Base-by-base conservation (phyloP, 2,797 vertebrate genomes). In the Rhinatrema bivittatum region DNA sequence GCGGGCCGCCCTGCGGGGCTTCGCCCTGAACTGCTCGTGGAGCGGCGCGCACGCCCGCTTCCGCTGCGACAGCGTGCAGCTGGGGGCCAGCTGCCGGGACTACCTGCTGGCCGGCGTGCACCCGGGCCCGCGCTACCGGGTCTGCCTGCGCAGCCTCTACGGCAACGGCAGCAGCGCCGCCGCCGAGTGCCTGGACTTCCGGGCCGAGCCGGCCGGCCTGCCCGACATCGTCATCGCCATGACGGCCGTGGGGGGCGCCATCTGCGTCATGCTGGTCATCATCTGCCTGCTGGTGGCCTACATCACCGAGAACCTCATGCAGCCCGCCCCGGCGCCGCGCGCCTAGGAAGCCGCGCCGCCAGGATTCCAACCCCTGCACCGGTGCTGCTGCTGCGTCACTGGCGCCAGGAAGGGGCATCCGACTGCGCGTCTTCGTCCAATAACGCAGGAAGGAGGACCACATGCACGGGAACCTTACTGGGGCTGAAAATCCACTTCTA, bases 201-300 rank as follows among this genome's bases (percentile, higher is more conserved):
- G 75, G 14, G 66, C 93, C 29, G 76, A 89, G 13, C 85, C 89
- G 1, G 82, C 86, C 5, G 89, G 91, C 68, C 91, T 94, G 93
- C 90, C 88, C 72, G 91, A 97, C 56, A 92, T 98, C 55, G 95
- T 97, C 10, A 87, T 98, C 21, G 95, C 95, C 74, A 97, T 98
- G 94, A 95, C 94, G 36, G 92, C 93, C 3, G 94, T 98, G 54
- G 95, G 95, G 36, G 95, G 94, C 29, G 89, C 93, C 51, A 97
- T 98, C 68, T 98, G 95, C 48, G 92, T 98, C 74, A 98, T 97
- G 95, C 86, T 98, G 62, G 95, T 98, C 64, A 89, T 97, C 74
- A 98, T 98, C 62, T 98, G 95, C 67, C 74, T 98, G 46, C 80
- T 98, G 20, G 95, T 98, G 77, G 95, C 95, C 13, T 98, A 97